Evolutionary conservation across 2,888 invertebrate species (phyloP).

Genomic region (Strigamia transsilvanica): DNA sequence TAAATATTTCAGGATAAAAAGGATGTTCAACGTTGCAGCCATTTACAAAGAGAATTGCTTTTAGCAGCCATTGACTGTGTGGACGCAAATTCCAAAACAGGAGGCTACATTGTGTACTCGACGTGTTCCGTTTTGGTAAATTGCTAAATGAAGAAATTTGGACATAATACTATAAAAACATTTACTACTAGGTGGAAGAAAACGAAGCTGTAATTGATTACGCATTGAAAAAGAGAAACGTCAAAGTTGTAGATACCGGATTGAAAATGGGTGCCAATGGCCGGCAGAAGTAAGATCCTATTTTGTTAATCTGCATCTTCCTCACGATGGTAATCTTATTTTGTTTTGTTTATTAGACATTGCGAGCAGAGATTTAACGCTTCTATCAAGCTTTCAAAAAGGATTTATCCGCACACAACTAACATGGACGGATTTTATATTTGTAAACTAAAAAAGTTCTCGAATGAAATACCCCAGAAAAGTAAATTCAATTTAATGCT

Average conservation of each 20-base stretch:
- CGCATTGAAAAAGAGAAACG: constrained; percentile 86
- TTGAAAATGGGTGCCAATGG: constrained; percentile 96
- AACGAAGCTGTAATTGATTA: constrained; percentile 98
- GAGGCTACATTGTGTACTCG: constrained; percentile 96
- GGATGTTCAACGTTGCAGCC: constrained; percentile 90
- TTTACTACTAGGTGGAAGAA: constrained; percentile 80
- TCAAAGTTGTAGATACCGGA: constrained; percentile 91
- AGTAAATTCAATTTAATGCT: not conserved
- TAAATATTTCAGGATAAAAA: constrained; percentile 71
- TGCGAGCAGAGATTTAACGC: constrained; percentile 80
- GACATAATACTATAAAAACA: not conserved
- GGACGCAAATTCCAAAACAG: constrained; percentile 88
- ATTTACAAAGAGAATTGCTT: constrained; percentile 89
- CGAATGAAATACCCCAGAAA: constrained; percentile 68
- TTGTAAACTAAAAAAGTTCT: constrained; percentile 96
- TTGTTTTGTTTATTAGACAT: constrained; percentile 64
- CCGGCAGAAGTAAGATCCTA: not conserved
- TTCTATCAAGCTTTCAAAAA: constrained; percentile 81
- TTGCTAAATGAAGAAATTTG: constrained; percentile 48
- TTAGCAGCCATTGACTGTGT: constrained; percentile 96
- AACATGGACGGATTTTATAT: constrained; percentile 99
- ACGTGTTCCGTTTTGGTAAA: constrained; percentile 90
- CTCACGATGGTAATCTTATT: constrained; percentile 3
- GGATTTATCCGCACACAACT: constrained; percentile 97
- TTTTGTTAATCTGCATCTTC: not conserved